Evolutionary conservation across 2,888 invertebrate species (phyloP), one percentile per base, ranked within the genome.

Genomic region (Drosophila bunnanda): DNA sequence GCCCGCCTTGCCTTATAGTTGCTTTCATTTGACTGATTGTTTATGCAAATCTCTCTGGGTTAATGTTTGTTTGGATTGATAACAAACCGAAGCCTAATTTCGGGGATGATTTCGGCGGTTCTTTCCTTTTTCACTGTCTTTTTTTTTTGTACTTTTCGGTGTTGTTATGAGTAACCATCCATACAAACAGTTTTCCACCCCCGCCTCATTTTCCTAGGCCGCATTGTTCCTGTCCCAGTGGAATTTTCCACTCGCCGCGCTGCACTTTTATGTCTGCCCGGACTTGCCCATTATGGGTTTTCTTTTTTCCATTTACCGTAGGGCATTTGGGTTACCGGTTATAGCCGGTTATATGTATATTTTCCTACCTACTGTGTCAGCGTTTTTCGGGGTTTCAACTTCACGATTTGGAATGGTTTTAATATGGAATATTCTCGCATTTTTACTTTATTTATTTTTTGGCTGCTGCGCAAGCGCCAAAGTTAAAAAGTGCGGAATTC

Each of bases 201-300:
- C 67, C 74, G 61, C 71, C 59, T 44, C 59, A 69, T 72, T 25
- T 56, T 46, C 41, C 48, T 43, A 25, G 28, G 41, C 52, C 53
- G 56, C n/a, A 28, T 54, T 44, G 38, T 59, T 66, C 50, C 50
- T 56, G 60, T 28, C 53, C 43, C 80, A 87, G 77, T 89, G 91
- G 91, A 90, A 91, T 78, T 90, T 90, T 90, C 91, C 90, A 89
- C 75, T 90, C 82, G 65, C 55, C 77, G 74, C 54, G 73, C 75
- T 82, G 87, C 83, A 88, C 81, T 83, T 83, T 62, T 84, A 84
- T 82, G 88, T 79, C 73, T 84, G 88, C 87, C 73, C 57, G 72
- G 65, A 76, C 70, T n/a, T 53, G 53, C 32, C 48, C 54, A 34
- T 59, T 39, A 52, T 36, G 43, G 39, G 2, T 50, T 48, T 57